Base-by-base conservation (phyloP, 2,113 vertebrate genomes). In the Sinocyclocheilus maitianheensis region DNA sequence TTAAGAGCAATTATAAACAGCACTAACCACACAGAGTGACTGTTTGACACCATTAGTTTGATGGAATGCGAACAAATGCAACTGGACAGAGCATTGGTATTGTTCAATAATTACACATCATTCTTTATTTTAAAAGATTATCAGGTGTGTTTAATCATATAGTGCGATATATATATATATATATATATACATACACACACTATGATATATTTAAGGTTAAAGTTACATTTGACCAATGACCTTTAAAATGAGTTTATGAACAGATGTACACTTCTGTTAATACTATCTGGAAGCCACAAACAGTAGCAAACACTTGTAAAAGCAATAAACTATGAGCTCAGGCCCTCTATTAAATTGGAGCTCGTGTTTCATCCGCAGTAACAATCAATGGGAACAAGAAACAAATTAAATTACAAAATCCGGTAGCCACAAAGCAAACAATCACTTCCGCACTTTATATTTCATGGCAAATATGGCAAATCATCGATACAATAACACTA, bases 1-100 rank as follows among this genome's bases (percentile, higher is more conserved):
- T 43, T 72, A 72, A 72, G 37, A 40, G 37, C 9, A 43, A 22
- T 72, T 43, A 40, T 72, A 80, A 80, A 80, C 55, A 63, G 20
- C 5, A 26, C 77, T 80, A 62, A 62, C 37, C 55, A 43, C 55
- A 43, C 4, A 43, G 9, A 72, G 14, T 9, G 34, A 16, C 8
- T 71, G 8, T 67, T 67, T 71, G 67, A 40, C 34, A 37, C 8
- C 18, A 40, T 67, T 67, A 67, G 26, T 18, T 34, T 71, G 5
- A 71, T 37, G 6, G 26, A 69, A 37, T 18, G 5, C 0, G 16
- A 40, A 43, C 22, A 43, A 72, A 5, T 43, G 18, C 9, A 60
- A 30, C 55, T 43, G 53, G 34, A 43, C 4, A 3, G 30, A 37
- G 2, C 10, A 6, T 9, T 20, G 46, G 7, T 79, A 16, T 43